Evolutionary conservation across 2,113 vertebrate genomes (phyloP), one percentile per base, ranked within the genome.

Genomic region (Kobus ellipsiprymnus): DNA sequence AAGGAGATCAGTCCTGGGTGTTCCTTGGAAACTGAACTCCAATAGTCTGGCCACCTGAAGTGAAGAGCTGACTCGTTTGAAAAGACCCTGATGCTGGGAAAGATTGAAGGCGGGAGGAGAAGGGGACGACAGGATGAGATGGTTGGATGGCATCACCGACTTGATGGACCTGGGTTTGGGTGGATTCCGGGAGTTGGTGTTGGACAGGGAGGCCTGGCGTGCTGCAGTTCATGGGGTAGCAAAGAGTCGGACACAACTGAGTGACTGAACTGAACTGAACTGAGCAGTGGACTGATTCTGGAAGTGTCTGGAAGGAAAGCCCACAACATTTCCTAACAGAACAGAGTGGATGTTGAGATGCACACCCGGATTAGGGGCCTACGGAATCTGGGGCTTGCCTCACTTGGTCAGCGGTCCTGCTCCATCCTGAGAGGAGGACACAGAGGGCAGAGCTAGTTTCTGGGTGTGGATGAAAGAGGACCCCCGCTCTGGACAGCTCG

Each of bases 171-270:
- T 21, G 64, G 4, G 64, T 71, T 71, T 71, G 17, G 7, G 64
- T 21, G 9, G 4, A 10, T n/a, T 71, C 64, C 0, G 0, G n/a
- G 64, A 71, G 64, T 36, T 36, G 64, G 64, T 71, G 9, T 36
- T 71, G 64, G 64, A 71, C 17, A 71, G 64, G n/a, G n/a, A 12
- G 5, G 64, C n/a, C 64, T 71, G 64, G 64, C 0, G 0, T 71
- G 64, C 64, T 36, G n/a, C 4, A 0, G 16, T 71, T 5, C 19
- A 23, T 23, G n/a, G n/a, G 4, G n/a, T 36, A 1, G 0, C n/a
- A 67, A n/a, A 36, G n/a, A 71, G 33, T 67, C 2, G 2, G n/a
- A 36, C 9, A 23, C 0, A 1, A 36, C 64, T 36, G 19, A 36
- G n/a, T 0, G 0, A 67, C 25, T 60, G 27, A 60, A 29, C 59